phyloP scores from a whole-genome alignment of 2,888 invertebrate genomes.

The Drosophila acutilabella region DNA sequence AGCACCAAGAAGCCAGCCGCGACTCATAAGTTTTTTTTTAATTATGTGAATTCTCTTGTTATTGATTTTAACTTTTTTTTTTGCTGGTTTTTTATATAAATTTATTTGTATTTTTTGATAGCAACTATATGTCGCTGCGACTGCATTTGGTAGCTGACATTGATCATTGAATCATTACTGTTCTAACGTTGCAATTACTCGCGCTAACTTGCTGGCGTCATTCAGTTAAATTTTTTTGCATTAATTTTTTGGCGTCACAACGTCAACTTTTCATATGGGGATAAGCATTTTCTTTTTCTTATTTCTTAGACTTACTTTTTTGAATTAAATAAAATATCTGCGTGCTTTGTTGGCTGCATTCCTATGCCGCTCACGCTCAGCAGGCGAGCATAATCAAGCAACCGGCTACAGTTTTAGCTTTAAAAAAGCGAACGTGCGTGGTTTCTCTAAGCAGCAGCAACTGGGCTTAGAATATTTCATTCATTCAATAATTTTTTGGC shows the following conservation, averaged over 20 bases:
- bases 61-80: constrained; percentile 30
- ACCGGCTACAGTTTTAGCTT: constrained; percentile 15
- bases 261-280: constrained; percentile 49
- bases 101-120: neutral
- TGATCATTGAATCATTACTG: constrained; percentile 28
- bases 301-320: too few relatives aligned
- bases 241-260: constrained; percentile 29
- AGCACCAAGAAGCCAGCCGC: constrained; percentile 52
- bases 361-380: constrained; percentile 66
- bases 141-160: constrained; percentile 40
- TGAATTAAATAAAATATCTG: constrained; percentile 70
- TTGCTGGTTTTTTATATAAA: constrained; percentile 5
- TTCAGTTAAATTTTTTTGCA: constrained; percentile 25
- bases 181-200: constrained; percentile 27
- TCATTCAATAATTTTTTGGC: constrained; percentile 67
- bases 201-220: constrained; percentile 42
- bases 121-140: constrained; percentile 3
- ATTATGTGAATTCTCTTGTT: constrained; percentile 53
- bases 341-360: constrained; percentile 64
- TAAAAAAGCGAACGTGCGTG: constrained; percentile 55
- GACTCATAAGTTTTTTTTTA: constrained; percentile 30
- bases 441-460: constrained; percentile 51
- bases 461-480: constrained; percentile 69
- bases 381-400: constrained; percentile 69
- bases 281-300: constrained; percentile 72